Base-by-base conservation (phyloP, 1,140 invertebrate species). In the Zaprionus capensis region DNA sequence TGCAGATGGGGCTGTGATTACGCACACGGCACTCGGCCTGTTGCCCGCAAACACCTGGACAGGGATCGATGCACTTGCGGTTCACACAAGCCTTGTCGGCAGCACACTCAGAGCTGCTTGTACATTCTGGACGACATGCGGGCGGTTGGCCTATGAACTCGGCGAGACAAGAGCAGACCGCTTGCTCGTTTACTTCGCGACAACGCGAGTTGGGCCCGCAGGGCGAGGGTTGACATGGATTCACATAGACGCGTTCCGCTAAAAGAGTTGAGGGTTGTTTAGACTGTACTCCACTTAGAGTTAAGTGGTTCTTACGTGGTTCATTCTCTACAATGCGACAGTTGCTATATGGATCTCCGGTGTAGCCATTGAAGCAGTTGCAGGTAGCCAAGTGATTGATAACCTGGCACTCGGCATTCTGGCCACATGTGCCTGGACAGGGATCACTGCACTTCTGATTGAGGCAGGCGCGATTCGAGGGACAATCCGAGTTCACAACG, bases 41-140 rank as follows among this genome's bases (percentile, higher is more conserved):
- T 64, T 95, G 92, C 1, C 97, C 97, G 91, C 97, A 98, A 2
- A 95, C 95, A 68, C 95, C 95, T 26, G 95, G 94, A 78, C 97
- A 97, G 11, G 96, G 96, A 93, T 97, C 95, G 36, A 95, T 93
- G 83, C 97, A 98, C 93, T 97, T 97, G 77, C 97, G 96, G 91
- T 96, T 96, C 22, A 96, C 93, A 81, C 97, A 98, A 2, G 96
- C 96, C 83, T 94, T 95, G 49, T 94, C 95, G 12, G 94, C 93
- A 55, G 95, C 94, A 79, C 97, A 97, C 79, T 98, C 97, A 12
- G 96, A 95, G 90, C 97, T 97, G 14, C 93, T 83, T 41, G 94
- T 92, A 79, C 96, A 97, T 91, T 97, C 96, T 14, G 96, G 96
- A 92, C 95, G 94, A 91, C 96, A 97, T 71, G 95, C 94, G 71